These are phyloP conservation scores for Pipistrellus nathusii DNA, from an alignment of 2,797 vertebrate species.

Conservation along the genomic window DNA sequence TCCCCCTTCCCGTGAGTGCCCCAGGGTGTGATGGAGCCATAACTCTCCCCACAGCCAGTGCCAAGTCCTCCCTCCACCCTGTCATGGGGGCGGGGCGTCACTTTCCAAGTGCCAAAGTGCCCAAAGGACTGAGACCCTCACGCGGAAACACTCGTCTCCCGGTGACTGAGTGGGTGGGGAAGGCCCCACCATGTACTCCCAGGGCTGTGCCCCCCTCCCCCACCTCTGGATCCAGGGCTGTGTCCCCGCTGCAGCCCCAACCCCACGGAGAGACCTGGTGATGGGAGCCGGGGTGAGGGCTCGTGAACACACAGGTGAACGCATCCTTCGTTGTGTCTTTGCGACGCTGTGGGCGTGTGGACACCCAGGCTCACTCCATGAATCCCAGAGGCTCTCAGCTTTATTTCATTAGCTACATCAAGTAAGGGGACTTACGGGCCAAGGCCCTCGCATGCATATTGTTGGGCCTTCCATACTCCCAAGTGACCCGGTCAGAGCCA, in stretches of 20 bases:
- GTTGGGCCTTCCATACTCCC: background rate
- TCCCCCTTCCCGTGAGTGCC: constrained; percentile 57
- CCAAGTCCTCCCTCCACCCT: constrained; percentile 64
- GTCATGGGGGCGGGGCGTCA: constrained; percentile 40
- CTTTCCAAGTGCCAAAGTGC: constrained; percentile 81
- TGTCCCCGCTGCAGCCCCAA: background rate
- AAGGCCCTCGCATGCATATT: background rate
- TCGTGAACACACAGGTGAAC: constrained; percentile 70
- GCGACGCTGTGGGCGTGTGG: constrained; percentile 27
- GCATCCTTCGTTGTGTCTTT: constrained; percentile 63
- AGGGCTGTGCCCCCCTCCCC: background rate
- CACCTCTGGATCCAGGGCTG: constrained; percentile 60
- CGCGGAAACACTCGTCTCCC: constrained; percentile 29
- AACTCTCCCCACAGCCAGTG: constrained; percentile 71
- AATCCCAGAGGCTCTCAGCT: background rate
- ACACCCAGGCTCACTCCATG: background rate
- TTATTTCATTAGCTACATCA: constrained; percentile 70
- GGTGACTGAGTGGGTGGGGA: constrained; percentile 23
- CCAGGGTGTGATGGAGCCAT: constrained; percentile 62
- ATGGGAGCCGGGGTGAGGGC: background rate
- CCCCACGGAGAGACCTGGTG: constrained; percentile 7
- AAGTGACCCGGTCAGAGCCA: constrained; percentile 37
- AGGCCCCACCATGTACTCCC: constrained; percentile 40
- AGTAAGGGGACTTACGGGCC: background rate
- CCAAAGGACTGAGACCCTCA: constrained; percentile 67